A percentile compares a stretch with the other conserved stretches of the same genome.
Evolutionary conservation across 2,888 invertebrate genomes (phyloP).

Genomic region (Aphodius granarius): DNA sequence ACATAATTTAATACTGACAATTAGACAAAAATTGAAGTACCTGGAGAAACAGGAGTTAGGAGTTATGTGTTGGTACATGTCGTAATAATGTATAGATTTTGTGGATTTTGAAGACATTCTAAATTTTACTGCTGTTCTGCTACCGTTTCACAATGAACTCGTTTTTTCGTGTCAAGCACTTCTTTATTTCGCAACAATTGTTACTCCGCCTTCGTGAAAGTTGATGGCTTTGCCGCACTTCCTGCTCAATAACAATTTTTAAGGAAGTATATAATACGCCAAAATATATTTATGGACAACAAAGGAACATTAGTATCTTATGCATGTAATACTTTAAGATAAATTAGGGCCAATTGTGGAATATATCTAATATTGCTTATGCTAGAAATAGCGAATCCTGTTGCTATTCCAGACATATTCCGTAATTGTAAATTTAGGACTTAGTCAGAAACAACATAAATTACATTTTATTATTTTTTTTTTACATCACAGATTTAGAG

Average conservation of each 20-base stretch:
- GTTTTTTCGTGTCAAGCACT: not conserved
- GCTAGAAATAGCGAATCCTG: too few relatives aligned
- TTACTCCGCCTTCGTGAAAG: not conserved
- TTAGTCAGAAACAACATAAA: not conserved
- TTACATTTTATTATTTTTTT: not conserved
- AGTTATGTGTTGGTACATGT: too few relatives aligned
- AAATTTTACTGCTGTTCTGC: not conserved
- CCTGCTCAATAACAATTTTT: not conserved
- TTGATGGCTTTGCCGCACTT: not conserved
- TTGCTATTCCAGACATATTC: too few relatives aligned
- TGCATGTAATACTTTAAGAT: too few relatives aligned
- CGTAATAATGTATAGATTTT: not conserved
- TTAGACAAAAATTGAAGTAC: too few relatives aligned
- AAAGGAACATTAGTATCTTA: not conserved
- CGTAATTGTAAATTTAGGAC: not conserved
- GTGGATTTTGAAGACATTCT: not conserved
- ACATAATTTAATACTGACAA: too few relatives aligned
- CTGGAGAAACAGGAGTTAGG: too few relatives aligned
- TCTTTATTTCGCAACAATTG: not conserved
- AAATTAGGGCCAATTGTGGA: too few relatives aligned
- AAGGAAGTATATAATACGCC: not conserved
- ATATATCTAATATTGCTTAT: too few relatives aligned
- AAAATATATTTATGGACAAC: not conserved
- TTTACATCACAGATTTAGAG: not conserved
- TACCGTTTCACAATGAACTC: not conserved